phyloP scores from a whole-genome alignment of 2,888 invertebrate species.

The Julus scandinavius region DNA sequence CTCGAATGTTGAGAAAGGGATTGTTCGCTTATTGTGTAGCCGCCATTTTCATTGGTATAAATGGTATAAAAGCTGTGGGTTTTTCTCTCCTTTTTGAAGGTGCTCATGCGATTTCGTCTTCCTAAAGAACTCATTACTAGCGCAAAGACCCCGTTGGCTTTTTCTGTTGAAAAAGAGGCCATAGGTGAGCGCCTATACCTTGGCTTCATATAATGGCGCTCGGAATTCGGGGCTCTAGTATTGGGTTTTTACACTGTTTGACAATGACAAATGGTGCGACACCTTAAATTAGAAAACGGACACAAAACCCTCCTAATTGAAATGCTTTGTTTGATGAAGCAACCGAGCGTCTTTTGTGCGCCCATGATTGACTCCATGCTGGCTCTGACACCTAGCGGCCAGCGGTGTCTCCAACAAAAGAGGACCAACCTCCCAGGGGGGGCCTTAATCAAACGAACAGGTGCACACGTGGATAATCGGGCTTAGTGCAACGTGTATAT shows the following conservation, averaged over 20 bases:
- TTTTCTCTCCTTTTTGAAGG: constrained; percentile 2
- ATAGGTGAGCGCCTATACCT: neutral
- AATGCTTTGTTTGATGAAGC: constrained; percentile 55
- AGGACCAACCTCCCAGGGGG: constrained; percentile 9
- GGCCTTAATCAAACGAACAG: constrained; percentile 50
- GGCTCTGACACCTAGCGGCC: constrained; percentile 49
- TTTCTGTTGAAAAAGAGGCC: neutral
- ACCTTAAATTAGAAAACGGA: constrained; percentile 51
- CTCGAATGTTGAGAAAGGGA: neutral
- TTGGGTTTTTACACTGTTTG: constrained; percentile 16
- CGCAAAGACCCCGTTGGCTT: constrained; percentile 38
- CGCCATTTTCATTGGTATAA: constrained; percentile 30
- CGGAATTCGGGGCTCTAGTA: neutral
- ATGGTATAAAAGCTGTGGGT: constrained; percentile 35
- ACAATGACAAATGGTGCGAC: constrained; percentile 53
- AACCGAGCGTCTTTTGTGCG: constrained; percentile 4
- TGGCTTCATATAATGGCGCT: constrained; percentile 28
- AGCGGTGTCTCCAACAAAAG: constrained; percentile 49
- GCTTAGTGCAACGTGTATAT: neutral
- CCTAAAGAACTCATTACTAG: constrained; percentile 28
- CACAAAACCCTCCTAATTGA: constrained; percentile 53
- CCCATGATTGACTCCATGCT: constrained; percentile 45
- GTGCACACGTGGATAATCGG: constrained; percentile 41
- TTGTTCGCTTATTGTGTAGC: neutral
- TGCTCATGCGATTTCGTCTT: neutral